These are phyloP conservation scores for Heliconius hermathena DNA, from an alignment of 1,140 invertebrate genomes.

Conservation along the genomic window DNA sequence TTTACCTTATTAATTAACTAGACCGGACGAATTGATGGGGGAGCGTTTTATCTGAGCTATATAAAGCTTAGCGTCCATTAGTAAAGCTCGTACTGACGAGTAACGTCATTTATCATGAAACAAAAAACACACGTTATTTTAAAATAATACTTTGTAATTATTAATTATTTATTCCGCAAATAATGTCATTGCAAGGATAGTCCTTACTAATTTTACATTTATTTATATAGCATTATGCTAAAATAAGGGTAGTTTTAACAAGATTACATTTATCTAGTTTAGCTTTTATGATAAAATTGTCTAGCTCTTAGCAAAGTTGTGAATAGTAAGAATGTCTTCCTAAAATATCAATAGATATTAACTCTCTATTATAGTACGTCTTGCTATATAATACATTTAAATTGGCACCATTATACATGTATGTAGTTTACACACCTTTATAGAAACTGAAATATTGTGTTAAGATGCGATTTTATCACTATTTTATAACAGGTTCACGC, in stretches of 20 bases:
- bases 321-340: neutral
- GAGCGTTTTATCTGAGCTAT: slow-evolving; percentile 45
- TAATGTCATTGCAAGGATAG: no score
- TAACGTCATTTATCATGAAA: slow-evolving; percentile 27
- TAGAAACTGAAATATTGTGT: no score
- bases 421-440: no score
- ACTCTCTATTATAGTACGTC: no score
- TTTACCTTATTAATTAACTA: slow-evolving; percentile 66
- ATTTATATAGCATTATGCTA: neutral
- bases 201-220: neutral
- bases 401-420: no score
- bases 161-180: neutral
- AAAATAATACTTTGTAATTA: slow-evolving; percentile 15
- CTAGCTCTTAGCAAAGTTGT: neutral
- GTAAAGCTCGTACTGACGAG: slow-evolving; percentile 12
- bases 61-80: slow-evolving; percentile 40
- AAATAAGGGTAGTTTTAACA: neutral
- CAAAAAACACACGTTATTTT: slow-evolving; percentile 5
- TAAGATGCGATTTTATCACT: no score
- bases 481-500: no score
- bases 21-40: slow-evolving; percentile 64
- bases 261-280: no score
- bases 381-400: no score
- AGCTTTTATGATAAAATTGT: neutral
- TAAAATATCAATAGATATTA: no score